A percentile compares a stretch with the other conserved stretches of the same genome.
These are phyloP conservation scores for Scrobipalpa costella DNA, from an alignment of 2,888 invertebrate genomes.

Conservation along the genomic window DNA sequence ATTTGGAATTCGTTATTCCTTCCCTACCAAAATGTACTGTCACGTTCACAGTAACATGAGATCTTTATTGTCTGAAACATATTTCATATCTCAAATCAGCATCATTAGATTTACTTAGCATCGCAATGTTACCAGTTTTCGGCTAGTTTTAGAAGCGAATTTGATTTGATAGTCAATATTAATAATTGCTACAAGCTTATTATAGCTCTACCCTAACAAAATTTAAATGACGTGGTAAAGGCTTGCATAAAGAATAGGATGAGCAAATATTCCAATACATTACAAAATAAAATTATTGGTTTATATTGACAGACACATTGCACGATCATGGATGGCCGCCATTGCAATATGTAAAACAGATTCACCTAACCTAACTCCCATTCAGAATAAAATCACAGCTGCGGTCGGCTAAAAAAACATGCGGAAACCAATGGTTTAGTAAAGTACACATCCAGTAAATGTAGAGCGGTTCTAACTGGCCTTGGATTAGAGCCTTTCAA, in stretches of 20 bases:
- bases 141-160: not conserved
- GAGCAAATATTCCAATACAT: not conserved
- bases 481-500: not conserved
- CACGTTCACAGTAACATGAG: not conserved
- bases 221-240: too few species aligned
- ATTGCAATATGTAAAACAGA: conserved; percentile 21
- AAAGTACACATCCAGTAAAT: not conserved
- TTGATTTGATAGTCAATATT: too few species aligned
- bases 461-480: not conserved
- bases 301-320: not conserved
- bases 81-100: too few species aligned
- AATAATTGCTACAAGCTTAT: too few species aligned
- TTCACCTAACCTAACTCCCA: conserved; percentile 1
- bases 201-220: too few species aligned
- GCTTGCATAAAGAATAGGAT: not conserved
- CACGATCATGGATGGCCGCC: conserved; percentile 11
- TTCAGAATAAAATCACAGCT: conserved; percentile 9
- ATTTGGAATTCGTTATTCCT: not conserved
- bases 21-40: not conserved
- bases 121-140: not conserved
- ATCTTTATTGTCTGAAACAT: too few species aligned
- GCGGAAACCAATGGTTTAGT: not conserved
- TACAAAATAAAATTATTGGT: too few species aligned
- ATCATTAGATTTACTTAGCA: not conserved
- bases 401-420: conserved; percentile 1